A percentile compares a stretch with the other conserved stretches of the same genome.
These are phyloP conservation scores for Araneus ventricosus DNA, from an alignment of 1,140 invertebrate genomes.

Conservation along the genomic window DNA sequence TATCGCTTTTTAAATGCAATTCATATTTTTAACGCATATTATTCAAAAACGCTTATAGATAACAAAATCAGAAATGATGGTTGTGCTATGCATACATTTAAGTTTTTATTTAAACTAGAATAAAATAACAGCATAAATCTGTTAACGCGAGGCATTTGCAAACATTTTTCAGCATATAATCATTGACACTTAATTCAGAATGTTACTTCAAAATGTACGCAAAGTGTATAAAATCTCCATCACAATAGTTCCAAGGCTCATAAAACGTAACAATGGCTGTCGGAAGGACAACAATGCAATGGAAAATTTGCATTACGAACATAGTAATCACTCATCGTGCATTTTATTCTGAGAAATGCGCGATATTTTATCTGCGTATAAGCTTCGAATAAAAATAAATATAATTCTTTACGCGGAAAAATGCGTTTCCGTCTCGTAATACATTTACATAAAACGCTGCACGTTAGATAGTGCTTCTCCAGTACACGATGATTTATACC, in stretches of 20 bases:
- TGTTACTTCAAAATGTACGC: background rate
- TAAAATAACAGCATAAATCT: too few relatives aligned
- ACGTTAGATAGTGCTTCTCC: background rate
- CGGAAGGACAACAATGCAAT: background rate
- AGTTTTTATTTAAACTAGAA: too few relatives aligned
- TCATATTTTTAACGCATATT: too few relatives aligned
- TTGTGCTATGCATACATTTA: too few relatives aligned
- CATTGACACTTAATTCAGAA: background rate
- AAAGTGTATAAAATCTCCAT: slow-evolving; percentile 37
- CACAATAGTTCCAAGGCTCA: background rate
- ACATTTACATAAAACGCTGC: slow-evolving; percentile 10
- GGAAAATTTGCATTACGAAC: slow-evolving; percentile 5
- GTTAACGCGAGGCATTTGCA: too few relatives aligned
- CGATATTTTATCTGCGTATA: background rate
- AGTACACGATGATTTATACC: slow-evolving; percentile 1
- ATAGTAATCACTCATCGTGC: background rate
- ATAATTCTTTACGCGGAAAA: background rate
- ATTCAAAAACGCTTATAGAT: too few relatives aligned
- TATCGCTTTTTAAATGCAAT: too few relatives aligned
- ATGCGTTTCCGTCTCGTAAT: background rate
- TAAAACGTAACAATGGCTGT: background rate
- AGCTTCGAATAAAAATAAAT: background rate
- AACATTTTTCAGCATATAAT: background rate
- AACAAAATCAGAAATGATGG: too few relatives aligned
- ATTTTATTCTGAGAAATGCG: background rate